These are phyloP conservation scores for Coregonus ussuriensis DNA, from an alignment of 2,797 vertebrate species.

Conservation along the genomic window DNA sequence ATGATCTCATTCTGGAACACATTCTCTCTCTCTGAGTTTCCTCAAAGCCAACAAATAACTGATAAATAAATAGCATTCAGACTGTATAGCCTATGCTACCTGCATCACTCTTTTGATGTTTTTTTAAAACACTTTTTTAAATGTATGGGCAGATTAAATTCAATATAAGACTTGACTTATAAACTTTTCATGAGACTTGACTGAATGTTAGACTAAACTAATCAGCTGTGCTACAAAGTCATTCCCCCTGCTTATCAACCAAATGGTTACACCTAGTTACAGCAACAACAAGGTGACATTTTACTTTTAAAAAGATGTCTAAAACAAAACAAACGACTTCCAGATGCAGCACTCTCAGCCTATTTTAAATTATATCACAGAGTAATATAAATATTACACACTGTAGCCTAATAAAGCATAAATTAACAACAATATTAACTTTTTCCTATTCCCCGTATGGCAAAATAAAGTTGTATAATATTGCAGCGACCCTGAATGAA, in stretches of 20 bases:
- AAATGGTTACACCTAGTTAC: not conserved
- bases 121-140: slow-evolving; percentile 4
- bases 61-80: slow-evolving; percentile 8
- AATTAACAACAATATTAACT: not conserved
- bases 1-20: slow-evolving; percentile 66
- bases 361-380: no score
- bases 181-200: no score
- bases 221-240: not conserved
- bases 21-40: slow-evolving; percentile 56
- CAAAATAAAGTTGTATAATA: not conserved
- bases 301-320: no score
- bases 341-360: no score
- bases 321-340: no score
- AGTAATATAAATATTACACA: no score
- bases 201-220: not conserved
- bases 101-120: no score
- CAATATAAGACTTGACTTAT: no score
- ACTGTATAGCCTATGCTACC: slow-evolving; percentile 18
- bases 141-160: not conserved
- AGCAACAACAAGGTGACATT: no score
- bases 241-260: not conserved
- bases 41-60: slow-evolving; percentile 22
- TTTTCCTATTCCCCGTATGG: not conserved
- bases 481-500: not conserved
- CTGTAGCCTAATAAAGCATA: no score